A percentile compares a stretch with the other conserved stretches of the same genome.
Conservation (phyloP, 2,797 vertebrate genomes). For the Gorsachius magnificus region DNA sequence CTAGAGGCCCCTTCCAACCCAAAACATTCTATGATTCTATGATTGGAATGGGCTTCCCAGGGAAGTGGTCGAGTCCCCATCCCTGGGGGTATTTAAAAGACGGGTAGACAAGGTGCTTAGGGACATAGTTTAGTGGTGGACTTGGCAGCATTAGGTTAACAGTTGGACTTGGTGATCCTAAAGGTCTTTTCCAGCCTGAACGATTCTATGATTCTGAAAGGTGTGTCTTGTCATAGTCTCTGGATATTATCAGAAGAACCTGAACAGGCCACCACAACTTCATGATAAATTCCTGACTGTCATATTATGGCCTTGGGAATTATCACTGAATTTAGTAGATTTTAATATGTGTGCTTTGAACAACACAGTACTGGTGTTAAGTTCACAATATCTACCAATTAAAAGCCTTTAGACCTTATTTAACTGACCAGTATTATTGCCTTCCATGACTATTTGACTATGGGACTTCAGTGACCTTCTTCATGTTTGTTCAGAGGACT, state of each 20-base stretch:
- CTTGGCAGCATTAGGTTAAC: too few species aligned
- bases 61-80: too few species aligned
- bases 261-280: not conserved
- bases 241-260: not conserved
- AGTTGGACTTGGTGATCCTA: too few species aligned
- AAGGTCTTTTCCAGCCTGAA: too few species aligned
- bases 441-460: not conserved
- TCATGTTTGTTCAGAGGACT: not conserved
- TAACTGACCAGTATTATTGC: not conserved
- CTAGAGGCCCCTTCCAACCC: too few species aligned
- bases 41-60: too few species aligned
- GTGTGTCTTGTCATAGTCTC: not conserved
- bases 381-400: not conserved
- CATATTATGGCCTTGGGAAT: not conserved
- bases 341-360: not conserved
- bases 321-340: not conserved
- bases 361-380: not conserved
- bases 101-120: too few species aligned
- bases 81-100: too few species aligned
- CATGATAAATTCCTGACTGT: not conserved
- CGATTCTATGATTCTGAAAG: not conserved
- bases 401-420: not conserved
- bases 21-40: too few species aligned
- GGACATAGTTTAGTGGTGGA: too few species aligned
- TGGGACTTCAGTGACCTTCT: not conserved